Base-by-base conservation (phyloP, 2,113 vertebrate species). In the Bambusicola thoracicus region DNA sequence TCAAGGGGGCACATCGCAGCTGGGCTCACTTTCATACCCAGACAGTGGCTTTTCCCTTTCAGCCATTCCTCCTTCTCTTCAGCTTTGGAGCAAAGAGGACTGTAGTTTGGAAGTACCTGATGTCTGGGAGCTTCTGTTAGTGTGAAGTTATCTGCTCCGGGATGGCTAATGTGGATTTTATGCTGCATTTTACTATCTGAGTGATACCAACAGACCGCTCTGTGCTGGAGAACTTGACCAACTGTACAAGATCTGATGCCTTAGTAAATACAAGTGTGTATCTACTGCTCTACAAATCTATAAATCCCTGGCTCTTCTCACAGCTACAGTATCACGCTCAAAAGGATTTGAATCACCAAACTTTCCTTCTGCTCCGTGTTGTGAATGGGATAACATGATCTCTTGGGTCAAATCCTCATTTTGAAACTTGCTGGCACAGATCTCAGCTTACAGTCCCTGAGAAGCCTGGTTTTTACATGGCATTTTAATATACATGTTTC, bases 401-500 rank as follows among this genome's bases (percentile, higher is more conserved):
- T 96, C 66, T 15, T 68, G 91, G 94, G 82, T 81, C 87, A 80
- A 94, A 97, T 96, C 90, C 53, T 95, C 55, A 74, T 94, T 96
- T 74, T 59, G 92, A 97, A 87, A 92, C 74, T 96, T 92, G 73
- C 70, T 97, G 96, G 91, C 91, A 96, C 84, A 87, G 8, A 4
- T 79, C 43, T 94, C 77, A 82, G 36, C 76, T 97, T 97, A 95
- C 91, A 94, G 91, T 74, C 92, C 78, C 90, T 66, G 72, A 85
- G 94, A 97, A 86, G 75, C 51, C 88, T 95, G 48, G 11, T 72
- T 88, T 95, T 94, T 94, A 74, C 73, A 73, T 63, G 87, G 79
- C 92, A 82, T 96, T 96, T 96, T 94, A 96, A 97, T 93, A 95
- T 43, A 93, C 30, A 80, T 81, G 48, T 95, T 96, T 97, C 96